A percentile compares a stretch with the other conserved stretches of the same genome.
Evolutionary conservation across 2,888 invertebrate genomes (phyloP).

Genomic region (Hypomecis atomaria): DNA sequence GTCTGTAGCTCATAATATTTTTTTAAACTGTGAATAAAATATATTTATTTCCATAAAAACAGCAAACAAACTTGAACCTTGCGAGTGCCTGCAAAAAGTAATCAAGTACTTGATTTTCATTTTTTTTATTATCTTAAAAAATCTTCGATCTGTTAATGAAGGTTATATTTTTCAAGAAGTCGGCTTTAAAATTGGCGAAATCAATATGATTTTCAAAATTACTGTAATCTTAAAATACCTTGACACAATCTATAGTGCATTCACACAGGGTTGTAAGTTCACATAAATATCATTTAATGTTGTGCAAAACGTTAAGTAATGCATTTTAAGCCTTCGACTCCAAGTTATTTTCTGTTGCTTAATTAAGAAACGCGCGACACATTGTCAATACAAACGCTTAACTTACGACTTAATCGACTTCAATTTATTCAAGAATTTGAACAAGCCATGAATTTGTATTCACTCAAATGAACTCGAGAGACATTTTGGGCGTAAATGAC

Average conservation of each 20-base stretch:
- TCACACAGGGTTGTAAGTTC: conserved; percentile 3
- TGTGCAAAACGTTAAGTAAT: conserved; percentile 24
- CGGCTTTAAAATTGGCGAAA: conserved; percentile 10
- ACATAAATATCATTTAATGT: conserved; percentile 4
- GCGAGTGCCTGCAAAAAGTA: too few relatives aligned
- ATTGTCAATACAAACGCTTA: conserved; percentile 45
- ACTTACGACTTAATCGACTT: conserved; percentile 57
- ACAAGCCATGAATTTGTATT: conserved; percentile 50
- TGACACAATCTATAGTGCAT: conserved; percentile 30
- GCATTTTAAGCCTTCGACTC: conserved; percentile 26
- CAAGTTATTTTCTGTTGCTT: conserved; percentile 32
- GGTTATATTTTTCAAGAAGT: too few relatives aligned
- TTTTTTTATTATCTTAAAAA: too few relatives aligned
- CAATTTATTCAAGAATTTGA: conserved; percentile 53
- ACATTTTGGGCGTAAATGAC: conserved; percentile 73
- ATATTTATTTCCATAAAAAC: too few relatives aligned
- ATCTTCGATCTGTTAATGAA: too few relatives aligned
- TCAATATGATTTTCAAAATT: conserved; percentile 4
- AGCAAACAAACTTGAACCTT: too few relatives aligned
- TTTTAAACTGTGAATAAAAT: too few relatives aligned
- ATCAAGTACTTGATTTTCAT: too few relatives aligned
- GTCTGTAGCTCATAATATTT: too few relatives aligned
- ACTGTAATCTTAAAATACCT: conserved; percentile 24
- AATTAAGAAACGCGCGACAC: conserved; percentile 31
- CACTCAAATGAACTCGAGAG: conserved; percentile 47